phyloP scores from a whole-genome alignment of 2,888 invertebrate species.

The Merodon equestris region DNA sequence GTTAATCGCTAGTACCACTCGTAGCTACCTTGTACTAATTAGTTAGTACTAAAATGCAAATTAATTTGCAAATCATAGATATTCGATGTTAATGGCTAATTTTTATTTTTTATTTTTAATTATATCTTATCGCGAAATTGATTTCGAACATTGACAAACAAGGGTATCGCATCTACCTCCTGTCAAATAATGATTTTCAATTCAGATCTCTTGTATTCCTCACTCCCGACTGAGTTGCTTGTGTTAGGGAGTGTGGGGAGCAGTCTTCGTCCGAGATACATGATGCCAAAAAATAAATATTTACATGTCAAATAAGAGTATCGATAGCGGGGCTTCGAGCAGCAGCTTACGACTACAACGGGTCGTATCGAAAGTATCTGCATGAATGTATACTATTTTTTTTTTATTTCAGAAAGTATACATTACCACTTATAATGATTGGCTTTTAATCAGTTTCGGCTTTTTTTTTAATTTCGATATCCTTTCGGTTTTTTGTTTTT shows the following conservation, averaged over 20 bases:
- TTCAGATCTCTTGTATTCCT: neutral
- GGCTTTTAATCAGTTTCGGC: slow-evolving; percentile 57
- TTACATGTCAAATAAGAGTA: slow-evolving; percentile 58
- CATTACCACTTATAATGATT: slow-evolving; percentile 58
- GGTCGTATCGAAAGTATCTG: slow-evolving; percentile 30
- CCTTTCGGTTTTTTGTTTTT: slow-evolving; percentile 11
- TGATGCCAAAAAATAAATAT: slow-evolving; percentile 50
- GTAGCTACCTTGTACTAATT: neutral
- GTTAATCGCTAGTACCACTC: no score
- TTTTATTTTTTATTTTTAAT: slow-evolving; percentile 2
- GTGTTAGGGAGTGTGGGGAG: neutral
- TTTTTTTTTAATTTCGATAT: slow-evolving; percentile 20
- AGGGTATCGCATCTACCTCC: slow-evolving; percentile 1
- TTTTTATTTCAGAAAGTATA: slow-evolving; percentile 31
- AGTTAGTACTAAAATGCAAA: slow-evolving; percentile 13
- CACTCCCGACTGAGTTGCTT: neutral
- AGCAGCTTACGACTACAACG: slow-evolving; percentile 39
- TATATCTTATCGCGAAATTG: no score
- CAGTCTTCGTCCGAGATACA: neutral
- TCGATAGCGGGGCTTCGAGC: slow-evolving; percentile 32
- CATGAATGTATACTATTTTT: slow-evolving; percentile 7
- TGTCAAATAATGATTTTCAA: slow-evolving; percentile 8
- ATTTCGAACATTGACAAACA: slow-evolving; percentile 7
- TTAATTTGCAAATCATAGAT: slow-evolving; percentile 18
- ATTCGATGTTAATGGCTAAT: slow-evolving; percentile 12